Evolutionary conservation across 2,797 vertebrate genomes (phyloP).

Genomic region (Melanotaenia boesemani): DNA sequence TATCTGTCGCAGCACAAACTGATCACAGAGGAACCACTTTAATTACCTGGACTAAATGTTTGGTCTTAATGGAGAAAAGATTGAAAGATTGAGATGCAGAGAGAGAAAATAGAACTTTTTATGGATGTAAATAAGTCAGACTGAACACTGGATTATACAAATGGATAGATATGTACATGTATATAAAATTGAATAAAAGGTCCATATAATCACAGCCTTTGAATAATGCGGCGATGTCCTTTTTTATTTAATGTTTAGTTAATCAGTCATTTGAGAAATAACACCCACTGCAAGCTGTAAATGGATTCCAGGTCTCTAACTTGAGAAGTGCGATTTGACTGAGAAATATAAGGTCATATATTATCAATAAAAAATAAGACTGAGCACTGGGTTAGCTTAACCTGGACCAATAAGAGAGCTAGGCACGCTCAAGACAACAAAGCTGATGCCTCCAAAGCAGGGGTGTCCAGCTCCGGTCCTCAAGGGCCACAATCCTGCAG

Average conservation of each 20-base stretch:
- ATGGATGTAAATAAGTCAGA: background rate
- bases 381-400: background rate
- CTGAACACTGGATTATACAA: background rate
- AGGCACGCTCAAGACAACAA: background rate
- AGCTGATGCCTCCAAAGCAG: background rate
- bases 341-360: conserved; percentile 12
- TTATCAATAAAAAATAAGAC: conserved; percentile 11
- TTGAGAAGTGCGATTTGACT: conserved; percentile 4
- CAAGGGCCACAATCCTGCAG: too few species aligned
- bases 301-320: background rate
- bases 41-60: conserved; percentile 24
- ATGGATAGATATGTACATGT: background rate
- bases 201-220: background rate
- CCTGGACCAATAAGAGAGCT: background rate
- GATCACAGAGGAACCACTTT: conserved; percentile 34
- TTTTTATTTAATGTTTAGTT: background rate
- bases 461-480: too few species aligned
- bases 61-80: background rate
- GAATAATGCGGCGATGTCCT: background rate
- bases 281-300: background rate
- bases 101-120: background rate
- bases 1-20: conserved; percentile 17
- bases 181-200: background rate
- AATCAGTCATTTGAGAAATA: background rate
- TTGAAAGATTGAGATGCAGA: background rate